Conservation (phyloP, 2,113 vertebrate species). For the Lanius collurio region DNA sequence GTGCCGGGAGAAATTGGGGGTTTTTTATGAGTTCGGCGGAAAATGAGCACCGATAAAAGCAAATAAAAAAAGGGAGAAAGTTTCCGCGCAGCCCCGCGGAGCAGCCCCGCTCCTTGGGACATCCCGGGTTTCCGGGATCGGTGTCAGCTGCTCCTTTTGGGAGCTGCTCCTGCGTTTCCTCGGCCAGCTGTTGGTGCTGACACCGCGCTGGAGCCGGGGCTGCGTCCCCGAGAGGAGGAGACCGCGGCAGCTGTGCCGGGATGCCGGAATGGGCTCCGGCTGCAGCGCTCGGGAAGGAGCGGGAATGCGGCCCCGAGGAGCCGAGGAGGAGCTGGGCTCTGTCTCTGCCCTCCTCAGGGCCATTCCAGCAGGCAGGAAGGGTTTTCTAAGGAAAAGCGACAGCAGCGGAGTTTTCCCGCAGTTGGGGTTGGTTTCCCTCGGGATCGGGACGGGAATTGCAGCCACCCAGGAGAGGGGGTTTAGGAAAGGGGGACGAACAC, state of each 20-base stretch:
- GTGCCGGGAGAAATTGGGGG: rapidly evolving
- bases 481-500: not conserved
- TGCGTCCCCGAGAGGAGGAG: not conserved
- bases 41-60: not conserved
- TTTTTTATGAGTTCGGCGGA: not conserved
- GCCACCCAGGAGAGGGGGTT: not conserved
- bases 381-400: not conserved
- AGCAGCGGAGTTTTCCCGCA: not conserved
- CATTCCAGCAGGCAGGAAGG: not conserved
- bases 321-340: not conserved
- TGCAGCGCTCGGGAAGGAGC: not conserved
- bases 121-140: not conserved
- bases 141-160: not conserved
- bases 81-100: not conserved
- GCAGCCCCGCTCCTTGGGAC: not conserved
- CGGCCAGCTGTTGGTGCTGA: not conserved
- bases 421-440: not conserved
- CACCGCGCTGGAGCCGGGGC: not conserved
- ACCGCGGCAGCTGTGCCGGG: not conserved
- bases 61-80: not conserved
- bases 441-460: not conserved
- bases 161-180: not conserved
- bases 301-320: not conserved
- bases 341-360: not conserved
- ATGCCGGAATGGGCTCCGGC: not conserved